Conservation (phyloP, 2,888 invertebrate genomes). For the Barypeithes pellucidus region DNA sequence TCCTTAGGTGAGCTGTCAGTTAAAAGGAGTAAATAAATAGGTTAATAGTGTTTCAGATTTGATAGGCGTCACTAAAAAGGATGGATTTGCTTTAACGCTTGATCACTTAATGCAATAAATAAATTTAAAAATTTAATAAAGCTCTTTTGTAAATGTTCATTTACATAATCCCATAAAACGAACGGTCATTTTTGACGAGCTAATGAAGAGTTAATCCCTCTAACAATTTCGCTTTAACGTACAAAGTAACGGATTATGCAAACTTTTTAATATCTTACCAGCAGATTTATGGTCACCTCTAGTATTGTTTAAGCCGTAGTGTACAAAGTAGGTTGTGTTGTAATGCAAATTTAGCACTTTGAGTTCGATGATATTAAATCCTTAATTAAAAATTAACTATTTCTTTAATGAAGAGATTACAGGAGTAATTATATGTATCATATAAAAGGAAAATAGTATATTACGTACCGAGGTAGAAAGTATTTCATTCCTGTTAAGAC, state of each 20-base stretch:
- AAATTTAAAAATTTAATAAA: slow-evolving; percentile 2
- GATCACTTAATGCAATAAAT: not conserved
- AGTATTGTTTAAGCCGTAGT: not conserved
- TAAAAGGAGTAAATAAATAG: too few species aligned
- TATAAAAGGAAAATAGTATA: too few species aligned
- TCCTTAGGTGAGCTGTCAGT: too few species aligned
- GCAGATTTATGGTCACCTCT: not conserved
- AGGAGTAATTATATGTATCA: too few species aligned
- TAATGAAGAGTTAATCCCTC: slow-evolving; percentile 3
- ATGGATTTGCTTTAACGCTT: too few species aligned
- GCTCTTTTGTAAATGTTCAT: not conserved
- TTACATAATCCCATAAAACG: not conserved
- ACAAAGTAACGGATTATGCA: not conserved
- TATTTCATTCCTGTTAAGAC: too few species aligned
- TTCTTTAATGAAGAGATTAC: too few species aligned
- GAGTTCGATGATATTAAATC: slow-evolving; percentile 61
- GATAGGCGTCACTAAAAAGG: too few species aligned
- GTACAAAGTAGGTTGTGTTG: not conserved
- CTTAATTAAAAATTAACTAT: too few species aligned
- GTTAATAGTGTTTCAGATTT: too few species aligned
- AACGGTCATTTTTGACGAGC: not conserved
- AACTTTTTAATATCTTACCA: slow-evolving; percentile 19
- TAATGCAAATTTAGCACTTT: not conserved
- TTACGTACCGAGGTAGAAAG: too few species aligned
- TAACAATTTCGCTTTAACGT: slow-evolving; percentile 11